Conservation (phyloP, 2,797 vertebrate genomes). For the Darevskia mixta region DNA sequence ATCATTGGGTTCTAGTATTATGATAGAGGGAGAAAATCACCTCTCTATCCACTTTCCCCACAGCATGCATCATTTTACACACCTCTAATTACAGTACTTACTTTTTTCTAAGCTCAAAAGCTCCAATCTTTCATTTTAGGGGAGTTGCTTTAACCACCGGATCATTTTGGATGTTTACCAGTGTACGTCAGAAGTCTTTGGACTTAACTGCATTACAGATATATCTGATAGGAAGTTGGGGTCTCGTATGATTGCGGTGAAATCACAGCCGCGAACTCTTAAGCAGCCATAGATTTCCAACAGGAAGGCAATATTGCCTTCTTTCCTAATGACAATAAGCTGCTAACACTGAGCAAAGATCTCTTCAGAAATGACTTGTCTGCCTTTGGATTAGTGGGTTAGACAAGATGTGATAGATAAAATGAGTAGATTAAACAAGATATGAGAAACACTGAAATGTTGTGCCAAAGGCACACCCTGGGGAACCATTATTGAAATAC, state of each 20-base stretch:
- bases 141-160: no score
- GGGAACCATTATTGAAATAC: background rate
- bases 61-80: no score
- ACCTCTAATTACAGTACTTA: no score
- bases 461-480: background rate
- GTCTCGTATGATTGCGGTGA: background rate
- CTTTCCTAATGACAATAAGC: slow-evolving; percentile 25
- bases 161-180: no score
- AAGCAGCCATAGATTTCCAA: background rate
- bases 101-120: no score
- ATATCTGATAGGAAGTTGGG: background rate
- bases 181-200: no score
- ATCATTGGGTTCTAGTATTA: no score
- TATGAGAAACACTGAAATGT: background rate
- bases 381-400: slow-evolving; percentile 16
- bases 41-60: no score
- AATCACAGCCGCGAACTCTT: slow-evolving; percentile 3
- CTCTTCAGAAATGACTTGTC: background rate
- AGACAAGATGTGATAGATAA: slow-evolving; percentile 38
- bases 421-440: slow-evolving; percentile 34
- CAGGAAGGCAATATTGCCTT: slow-evolving; percentile 1
- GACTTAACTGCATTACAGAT: background rate
- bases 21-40: no score
- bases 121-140: no score
- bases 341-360: background rate